Evolutionary conservation across 2,888 invertebrate genomes (phyloP).

Genomic region (Sphinx pinastri): DNA sequence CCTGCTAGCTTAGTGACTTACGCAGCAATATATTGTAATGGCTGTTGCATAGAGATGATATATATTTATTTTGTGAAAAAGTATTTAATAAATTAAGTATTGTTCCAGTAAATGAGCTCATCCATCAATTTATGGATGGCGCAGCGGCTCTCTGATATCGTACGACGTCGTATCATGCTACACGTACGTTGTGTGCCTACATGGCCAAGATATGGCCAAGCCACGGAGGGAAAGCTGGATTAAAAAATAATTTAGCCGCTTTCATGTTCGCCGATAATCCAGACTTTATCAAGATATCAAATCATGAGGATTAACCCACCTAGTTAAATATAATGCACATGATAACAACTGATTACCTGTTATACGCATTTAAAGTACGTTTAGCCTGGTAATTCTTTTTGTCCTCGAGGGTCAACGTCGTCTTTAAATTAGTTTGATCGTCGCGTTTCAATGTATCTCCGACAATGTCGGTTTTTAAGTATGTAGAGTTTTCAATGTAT

Average conservation of each 20-base stretch:
- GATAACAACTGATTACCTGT: slow-evolving; percentile 76
- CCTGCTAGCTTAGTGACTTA: too few relatives aligned
- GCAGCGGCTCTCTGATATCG: slow-evolving; percentile 44
- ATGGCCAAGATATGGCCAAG: slow-evolving; percentile 65
- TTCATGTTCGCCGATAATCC: slow-evolving; percentile 83
- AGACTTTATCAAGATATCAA: slow-evolving; percentile 80
- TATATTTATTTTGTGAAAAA: too few relatives aligned
- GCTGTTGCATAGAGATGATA: too few relatives aligned
- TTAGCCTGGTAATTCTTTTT: slow-evolving; percentile 22
- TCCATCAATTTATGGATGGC: slow-evolving; percentile 22
- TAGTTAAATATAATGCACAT: slow-evolving; percentile 75
- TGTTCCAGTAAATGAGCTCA: slow-evolving; percentile 3
- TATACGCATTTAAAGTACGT: slow-evolving; percentile 44
- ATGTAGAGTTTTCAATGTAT: background rate
- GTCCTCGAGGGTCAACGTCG: background rate
- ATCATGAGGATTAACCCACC: slow-evolving; percentile 76
- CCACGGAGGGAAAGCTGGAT: slow-evolving; percentile 75
- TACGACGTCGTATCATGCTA: slow-evolving; percentile 43
- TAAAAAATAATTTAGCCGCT: slow-evolving; percentile 81
- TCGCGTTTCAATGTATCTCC: too few relatives aligned
- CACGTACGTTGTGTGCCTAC: slow-evolving; percentile 56
- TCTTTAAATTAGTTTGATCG: background rate
- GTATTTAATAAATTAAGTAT: background rate
- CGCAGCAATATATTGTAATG: too few relatives aligned
- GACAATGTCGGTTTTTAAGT: too few relatives aligned